A percentile compares a stretch with the other conserved stretches of the same genome.
Conservation (phyloP, 1,140 invertebrate genomes). For the Drosophila pachea region DNA sequence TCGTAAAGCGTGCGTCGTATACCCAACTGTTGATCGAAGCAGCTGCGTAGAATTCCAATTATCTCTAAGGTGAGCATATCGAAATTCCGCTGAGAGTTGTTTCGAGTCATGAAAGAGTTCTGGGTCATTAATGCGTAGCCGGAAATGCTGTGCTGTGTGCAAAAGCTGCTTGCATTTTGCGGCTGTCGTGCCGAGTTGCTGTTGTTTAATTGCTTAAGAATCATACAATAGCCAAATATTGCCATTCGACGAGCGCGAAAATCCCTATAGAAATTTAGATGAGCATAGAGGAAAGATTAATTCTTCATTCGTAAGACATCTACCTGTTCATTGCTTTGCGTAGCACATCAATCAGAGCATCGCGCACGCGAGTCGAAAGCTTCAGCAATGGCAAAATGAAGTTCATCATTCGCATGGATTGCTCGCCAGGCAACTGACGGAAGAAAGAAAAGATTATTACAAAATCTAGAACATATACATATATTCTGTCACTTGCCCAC, state of each 20-base stretch:
- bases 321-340: conserved; percentile 72
- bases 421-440: conserved; percentile 68
- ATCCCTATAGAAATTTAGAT: conserved; percentile 32
- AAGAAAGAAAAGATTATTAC: neutral
- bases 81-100: conserved; percentile 67
- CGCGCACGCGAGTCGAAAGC: conserved; percentile 65
- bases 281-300: neutral
- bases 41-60: conserved; percentile 70
- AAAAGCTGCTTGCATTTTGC: conserved; percentile 57
- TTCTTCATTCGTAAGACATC: neutral
- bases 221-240: conserved; percentile 77
- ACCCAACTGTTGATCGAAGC: conserved; percentile 63
- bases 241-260: conserved; percentile 67
- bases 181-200: conserved; percentile 67
- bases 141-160: conserved; percentile 73
- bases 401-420: conserved; percentile 78
- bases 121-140: conserved; percentile 76
- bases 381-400: conserved; percentile 73
- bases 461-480: too few relatives aligned
- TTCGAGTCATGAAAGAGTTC: conserved; percentile 55
- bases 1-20: conserved; percentile 71
- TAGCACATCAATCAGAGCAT: conserved; percentile 72
- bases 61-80: conserved; percentile 78
- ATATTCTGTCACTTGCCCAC: conserved; percentile 47
- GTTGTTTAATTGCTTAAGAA: conserved; percentile 73